Conservation (phyloP, 2,113 vertebrate species). For the Alouatta palliata region DNA sequence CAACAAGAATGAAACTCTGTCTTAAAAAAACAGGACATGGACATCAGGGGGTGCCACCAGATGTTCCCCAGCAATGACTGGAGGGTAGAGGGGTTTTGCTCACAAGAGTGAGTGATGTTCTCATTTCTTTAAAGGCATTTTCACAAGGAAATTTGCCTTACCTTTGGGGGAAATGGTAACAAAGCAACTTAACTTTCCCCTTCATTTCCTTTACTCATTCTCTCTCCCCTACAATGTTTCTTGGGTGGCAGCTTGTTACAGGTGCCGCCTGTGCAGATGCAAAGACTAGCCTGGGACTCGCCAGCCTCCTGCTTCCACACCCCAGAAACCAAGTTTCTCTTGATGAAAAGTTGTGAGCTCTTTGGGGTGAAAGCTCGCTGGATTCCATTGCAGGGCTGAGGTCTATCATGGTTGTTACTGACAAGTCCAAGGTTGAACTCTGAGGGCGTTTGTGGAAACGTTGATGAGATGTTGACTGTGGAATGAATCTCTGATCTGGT, state of each 20-base stretch:
- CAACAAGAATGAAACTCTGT: no score
- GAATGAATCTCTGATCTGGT: slow-evolving; percentile 50
- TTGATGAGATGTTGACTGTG: not conserved
- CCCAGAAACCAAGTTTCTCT: no score
- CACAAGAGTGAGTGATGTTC: no score
- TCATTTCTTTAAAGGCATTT: not conserved
- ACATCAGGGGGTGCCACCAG: not conserved
- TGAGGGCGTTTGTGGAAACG: not conserved
- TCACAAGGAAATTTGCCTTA: not conserved
- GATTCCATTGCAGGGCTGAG: not conserved
- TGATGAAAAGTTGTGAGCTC: not conserved
- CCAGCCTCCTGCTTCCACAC: not conserved
- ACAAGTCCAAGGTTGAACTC: not conserved
- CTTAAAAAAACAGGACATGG: not conserved
- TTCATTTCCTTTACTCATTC: not conserved
- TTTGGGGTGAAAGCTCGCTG: not conserved
- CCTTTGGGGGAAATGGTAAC: not conserved
- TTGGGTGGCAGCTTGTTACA: no score
- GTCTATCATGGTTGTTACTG: not conserved
- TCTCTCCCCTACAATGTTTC: not conserved
- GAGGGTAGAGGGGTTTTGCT: not conserved
- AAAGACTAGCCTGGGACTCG: rapidly evolving
- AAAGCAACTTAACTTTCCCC: not conserved
- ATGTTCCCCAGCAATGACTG: not conserved
- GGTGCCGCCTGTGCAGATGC: rapidly evolving